Conservation (phyloP, 2,888 invertebrate species). For the Ophioninae sp. region DNA sequence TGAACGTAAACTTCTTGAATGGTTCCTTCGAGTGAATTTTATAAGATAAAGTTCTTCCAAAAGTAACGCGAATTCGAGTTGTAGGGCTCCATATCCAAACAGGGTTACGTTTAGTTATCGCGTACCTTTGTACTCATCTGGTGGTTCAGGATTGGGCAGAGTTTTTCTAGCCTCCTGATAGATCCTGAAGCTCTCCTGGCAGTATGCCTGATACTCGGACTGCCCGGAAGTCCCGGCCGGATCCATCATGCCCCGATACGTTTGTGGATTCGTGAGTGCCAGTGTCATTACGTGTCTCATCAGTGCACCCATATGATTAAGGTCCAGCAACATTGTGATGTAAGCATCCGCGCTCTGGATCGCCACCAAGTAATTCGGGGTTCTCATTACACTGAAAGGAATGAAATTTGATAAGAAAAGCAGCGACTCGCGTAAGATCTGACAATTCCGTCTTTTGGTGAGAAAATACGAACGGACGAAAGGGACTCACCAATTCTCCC, state of each 20-base stretch:
- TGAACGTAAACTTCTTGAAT: not conserved
- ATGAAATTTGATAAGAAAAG: constrained; percentile 28
- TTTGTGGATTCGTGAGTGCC: constrained; percentile 92
- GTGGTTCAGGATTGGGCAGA: constrained; percentile 88
- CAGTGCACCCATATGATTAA: constrained; percentile 97
- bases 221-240: constrained; percentile 74
- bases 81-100: not conserved
- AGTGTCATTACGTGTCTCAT: constrained; percentile 97
- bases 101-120: not conserved
- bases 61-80: not conserved
- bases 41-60: not conserved
- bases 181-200: constrained; percentile 87
- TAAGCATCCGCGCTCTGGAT: constrained; percentile 94
- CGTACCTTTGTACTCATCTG: constrained; percentile 87
- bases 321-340: constrained; percentile 94
- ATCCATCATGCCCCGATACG: constrained; percentile 78
- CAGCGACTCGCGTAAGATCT: not conserved
- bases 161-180: constrained; percentile 92
- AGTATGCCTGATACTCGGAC: constrained; percentile 88
- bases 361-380: constrained; percentile 86
- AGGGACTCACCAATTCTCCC: constrained; percentile 87
- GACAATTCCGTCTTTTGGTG: constrained; percentile 2
- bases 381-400: constrained; percentile 77
- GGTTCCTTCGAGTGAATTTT: not conserved
- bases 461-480: constrained; percentile 40